Conservation (phyloP, 2,797 vertebrate species). For the Poeciliopsis gracilis region DNA sequence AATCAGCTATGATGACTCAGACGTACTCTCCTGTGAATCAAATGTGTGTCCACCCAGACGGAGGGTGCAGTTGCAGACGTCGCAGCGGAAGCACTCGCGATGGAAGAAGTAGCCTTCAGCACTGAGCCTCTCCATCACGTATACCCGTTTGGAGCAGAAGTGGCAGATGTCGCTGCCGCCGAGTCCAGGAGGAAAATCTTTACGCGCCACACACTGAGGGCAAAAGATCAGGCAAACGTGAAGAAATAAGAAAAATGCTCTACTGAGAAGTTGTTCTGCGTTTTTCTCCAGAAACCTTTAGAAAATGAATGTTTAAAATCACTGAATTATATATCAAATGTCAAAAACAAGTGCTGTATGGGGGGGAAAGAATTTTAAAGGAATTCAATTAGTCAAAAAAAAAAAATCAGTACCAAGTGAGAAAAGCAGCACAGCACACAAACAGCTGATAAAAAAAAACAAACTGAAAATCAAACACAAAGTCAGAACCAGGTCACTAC, state of each 20-base stretch:
- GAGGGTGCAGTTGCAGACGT: slow-evolving; percentile 86
- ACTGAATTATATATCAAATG: neutral
- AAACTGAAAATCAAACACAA: neutral
- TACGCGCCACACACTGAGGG: slow-evolving; percentile 82
- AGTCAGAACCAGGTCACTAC: neutral
- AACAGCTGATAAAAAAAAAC: neutral
- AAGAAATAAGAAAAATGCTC: neutral
- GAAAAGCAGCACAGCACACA: neutral
- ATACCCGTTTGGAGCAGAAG: slow-evolving; percentile 94
- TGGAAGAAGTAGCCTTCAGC: slow-evolving; percentile 96
- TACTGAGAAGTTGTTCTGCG: rapidly evolving
- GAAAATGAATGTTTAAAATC: neutral
- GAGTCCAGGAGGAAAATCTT: slow-evolving; percentile 81
- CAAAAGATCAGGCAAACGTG: slow-evolving; percentile 7
- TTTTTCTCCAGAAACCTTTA: neutral
- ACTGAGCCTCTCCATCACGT: slow-evolving; percentile 94
- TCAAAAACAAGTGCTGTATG: neutral
- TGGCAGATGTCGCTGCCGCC: slow-evolving; percentile 92
- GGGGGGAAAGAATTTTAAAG: neutral
- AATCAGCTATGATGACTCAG: neutral
- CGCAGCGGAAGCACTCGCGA: slow-evolving; percentile 94
- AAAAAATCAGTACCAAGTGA: neutral
- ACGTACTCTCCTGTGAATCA: slow-evolving; percentile 88
- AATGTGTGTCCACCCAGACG: slow-evolving; percentile 90
- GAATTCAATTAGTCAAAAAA: neutral